Evolutionary conservation across 1,140 invertebrate species (phyloP), one percentile per base, ranked within the genome.

Genomic region (Neomicropteryx cornuta): DNA sequence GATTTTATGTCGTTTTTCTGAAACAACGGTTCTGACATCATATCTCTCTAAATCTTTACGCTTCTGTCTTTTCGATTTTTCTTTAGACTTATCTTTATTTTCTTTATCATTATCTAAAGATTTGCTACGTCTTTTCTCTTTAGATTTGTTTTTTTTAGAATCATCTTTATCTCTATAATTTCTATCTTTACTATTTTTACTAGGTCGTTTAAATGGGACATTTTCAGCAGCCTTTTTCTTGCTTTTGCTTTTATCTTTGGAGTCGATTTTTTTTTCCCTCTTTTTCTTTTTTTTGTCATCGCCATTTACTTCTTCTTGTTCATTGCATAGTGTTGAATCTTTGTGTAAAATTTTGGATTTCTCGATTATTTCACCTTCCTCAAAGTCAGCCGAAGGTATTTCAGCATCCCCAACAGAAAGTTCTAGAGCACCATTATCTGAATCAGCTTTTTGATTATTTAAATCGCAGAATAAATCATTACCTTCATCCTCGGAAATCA

Each of bases 21-120:
- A 70, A 10, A 90, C 79, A 21, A 88, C 64, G 41, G 80, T 78
- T 14, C 86, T 67, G 0, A 89, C 84, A 63, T 88, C 80, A 50
- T 90, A 88, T 10, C 84, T 69, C 43, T 83, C 81, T 17, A 89
- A 62, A 45, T 88, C 85, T 51, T 86, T 83, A 4, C 83, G 62
- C 48, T 81, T 85, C 41, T 80, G 78, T 40, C 49, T 51, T 19
- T 53, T 44, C 35, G 45, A 42, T 11, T 47, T 56, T 32, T 68
- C 55, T 37, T 56, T 55, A 31, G 55, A 48, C 38, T 54, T 52
- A 4, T 58, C 48, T 27, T 47, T 43, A 20, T 48, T 47, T 37
- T 49, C 45, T n/a, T 60, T 60, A 52, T 71, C 48, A 53, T 54
- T 50, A 55, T 69, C 42, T 62, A 41, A 44, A 11, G 53, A 59